Evolutionary conservation across 1,140 invertebrate genomes (phyloP).

Genomic region (Ostrea denselamellosa): DNA sequence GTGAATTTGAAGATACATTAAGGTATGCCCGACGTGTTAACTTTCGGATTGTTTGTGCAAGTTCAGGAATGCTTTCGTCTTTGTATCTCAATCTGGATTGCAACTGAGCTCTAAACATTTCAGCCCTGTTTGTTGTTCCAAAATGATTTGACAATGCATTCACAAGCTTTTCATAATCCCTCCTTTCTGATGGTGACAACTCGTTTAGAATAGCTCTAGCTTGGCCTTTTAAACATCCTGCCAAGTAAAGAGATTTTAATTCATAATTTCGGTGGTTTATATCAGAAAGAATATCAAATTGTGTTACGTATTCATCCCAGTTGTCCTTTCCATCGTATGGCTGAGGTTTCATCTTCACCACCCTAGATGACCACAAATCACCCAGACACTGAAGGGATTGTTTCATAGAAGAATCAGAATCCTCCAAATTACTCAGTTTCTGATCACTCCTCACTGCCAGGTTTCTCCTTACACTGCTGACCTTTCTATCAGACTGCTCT

Average conservation of each 20-base stretch:
- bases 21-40: slow-evolving; percentile 24
- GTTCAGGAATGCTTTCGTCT: slow-evolving; percentile 46
- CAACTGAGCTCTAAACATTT: slow-evolving; percentile 41
- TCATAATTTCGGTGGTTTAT: slow-evolving; percentile 44
- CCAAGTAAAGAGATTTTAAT: slow-evolving; percentile 43
- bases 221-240: slow-evolving; percentile 22
- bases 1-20: not conserved
- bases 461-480: not conserved
- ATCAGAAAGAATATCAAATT: slow-evolving; percentile 48
- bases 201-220: slow-evolving; percentile 45
- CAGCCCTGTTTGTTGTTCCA: slow-evolving; percentile 35
- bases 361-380: not conserved
- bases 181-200: slow-evolving; percentile 33
- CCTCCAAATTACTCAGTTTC: slow-evolving; percentile 1
- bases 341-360: slow-evolving; percentile 20
- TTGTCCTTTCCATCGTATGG: slow-evolving; percentile 41
- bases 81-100: slow-evolving; percentile 30
- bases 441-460: not conserved
- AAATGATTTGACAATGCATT: slow-evolving; percentile 11
- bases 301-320: slow-evolving; percentile 48
- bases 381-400: not conserved
- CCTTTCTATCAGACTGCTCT: not conserved
- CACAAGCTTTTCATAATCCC: slow-evolving; percentile 40
- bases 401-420: not conserved
- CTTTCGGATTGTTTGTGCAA: slow-evolving; percentile 46